Conservation (phyloP, 2,888 invertebrate genomes). For the Drosophila limbata region DNA sequence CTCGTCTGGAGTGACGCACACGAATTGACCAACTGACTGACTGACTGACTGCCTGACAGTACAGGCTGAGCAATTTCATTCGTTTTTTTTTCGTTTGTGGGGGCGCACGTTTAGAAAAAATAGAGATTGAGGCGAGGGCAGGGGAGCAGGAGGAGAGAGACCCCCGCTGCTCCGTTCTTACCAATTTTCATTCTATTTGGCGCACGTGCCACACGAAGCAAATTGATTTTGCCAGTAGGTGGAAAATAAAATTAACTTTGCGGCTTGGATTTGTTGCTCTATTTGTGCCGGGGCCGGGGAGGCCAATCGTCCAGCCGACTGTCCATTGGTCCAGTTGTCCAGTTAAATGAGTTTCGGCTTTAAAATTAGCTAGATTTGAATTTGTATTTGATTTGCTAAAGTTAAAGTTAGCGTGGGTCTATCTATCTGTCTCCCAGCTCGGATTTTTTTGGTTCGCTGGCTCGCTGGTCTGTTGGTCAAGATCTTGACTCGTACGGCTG, state of each 20-base stretch:
- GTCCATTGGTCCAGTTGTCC: constrained; percentile 24
- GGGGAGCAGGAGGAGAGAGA: neutral
- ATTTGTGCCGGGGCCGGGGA: constrained; percentile 40
- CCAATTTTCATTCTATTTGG: constrained; percentile 81
- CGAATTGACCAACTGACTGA: constrained; percentile 65
- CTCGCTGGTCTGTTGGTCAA: constrained; percentile 66
- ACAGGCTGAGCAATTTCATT: constrained; percentile 34
- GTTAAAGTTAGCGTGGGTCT: constrained; percentile 58
- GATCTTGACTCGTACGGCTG: constrained; percentile 72
- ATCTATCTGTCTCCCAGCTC: constrained; percentile 28
- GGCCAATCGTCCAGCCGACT: constrained; percentile 29
- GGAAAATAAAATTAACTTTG: constrained; percentile 82
- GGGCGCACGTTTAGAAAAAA: constrained; percentile 48
- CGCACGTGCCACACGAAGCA: constrained; percentile 85
- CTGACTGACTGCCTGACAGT: constrained; percentile 31
- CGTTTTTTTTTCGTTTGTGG: constrained; percentile 43
- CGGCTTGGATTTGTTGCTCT: constrained; percentile 66
- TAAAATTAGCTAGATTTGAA: constrained; percentile 80
- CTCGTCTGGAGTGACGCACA: constrained; percentile 69
- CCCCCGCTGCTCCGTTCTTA: constrained; percentile 36
- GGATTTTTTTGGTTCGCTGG: neutral
- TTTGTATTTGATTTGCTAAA: constrained; percentile 78
- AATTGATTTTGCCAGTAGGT: constrained; percentile 85
- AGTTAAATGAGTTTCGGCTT: constrained; percentile 71
- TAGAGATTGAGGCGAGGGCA: neutral